Conservation (phyloP, 2,113 vertebrate genomes). For the Gopherus evgoodei region DNA sequence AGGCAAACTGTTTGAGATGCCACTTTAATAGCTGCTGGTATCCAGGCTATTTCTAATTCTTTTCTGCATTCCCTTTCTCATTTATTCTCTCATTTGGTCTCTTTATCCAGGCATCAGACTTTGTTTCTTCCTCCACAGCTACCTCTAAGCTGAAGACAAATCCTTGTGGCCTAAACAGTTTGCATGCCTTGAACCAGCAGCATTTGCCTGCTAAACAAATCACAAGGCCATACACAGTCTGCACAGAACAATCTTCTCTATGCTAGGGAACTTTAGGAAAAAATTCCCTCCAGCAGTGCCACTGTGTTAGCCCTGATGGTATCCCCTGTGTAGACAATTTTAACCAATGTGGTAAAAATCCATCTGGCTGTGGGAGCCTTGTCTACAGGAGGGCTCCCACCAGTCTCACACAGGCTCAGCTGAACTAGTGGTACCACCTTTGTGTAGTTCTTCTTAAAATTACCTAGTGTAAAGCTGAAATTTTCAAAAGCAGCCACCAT, state of each 20-base stretch:
- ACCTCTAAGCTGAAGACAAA: background rate
- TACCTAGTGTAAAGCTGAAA: background rate
- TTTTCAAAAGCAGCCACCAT: background rate
- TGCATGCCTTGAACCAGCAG: background rate
- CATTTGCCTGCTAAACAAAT: background rate
- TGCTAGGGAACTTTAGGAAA: background rate
- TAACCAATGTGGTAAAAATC: background rate
- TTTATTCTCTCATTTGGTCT: background rate
- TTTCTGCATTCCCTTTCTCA: fast-evolving
- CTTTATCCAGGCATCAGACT: background rate
- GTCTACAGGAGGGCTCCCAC: background rate
- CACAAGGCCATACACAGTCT: background rate
- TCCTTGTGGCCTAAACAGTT: background rate
- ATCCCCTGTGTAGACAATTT: background rate
- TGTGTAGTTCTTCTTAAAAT: background rate
- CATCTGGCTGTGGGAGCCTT: background rate
- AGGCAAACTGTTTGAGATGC: background rate
- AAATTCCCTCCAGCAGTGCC: background rate
- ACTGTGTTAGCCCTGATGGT: background rate
- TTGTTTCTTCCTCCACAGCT: background rate
- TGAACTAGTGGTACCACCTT: background rate
- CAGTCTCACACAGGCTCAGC: background rate
- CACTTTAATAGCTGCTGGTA: background rate
- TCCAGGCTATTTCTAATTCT: background rate
- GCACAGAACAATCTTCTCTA: background rate